Base-by-base conservation (phyloP, 2,888 invertebrate genomes). In the Cenopis cana region DNA sequence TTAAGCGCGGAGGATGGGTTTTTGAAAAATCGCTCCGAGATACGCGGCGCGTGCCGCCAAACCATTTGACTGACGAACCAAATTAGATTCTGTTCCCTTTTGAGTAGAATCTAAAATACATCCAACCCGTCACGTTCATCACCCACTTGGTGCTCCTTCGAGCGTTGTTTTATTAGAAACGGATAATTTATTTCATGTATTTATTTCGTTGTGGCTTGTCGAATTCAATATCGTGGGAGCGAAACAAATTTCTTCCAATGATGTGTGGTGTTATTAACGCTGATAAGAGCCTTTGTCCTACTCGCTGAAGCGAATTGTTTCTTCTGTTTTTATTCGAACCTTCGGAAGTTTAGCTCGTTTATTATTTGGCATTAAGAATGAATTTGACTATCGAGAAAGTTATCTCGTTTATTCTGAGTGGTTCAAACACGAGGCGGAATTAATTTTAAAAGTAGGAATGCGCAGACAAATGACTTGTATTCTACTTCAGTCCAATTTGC, bases 101-200 rank as follows among this genome's bases (percentile, higher is more conserved):
- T 0, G 0, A 41, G 80, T 80, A 87, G 77, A 81, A 80, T 75
- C 68, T 61, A 84, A 74, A 79, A 78, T 17, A 73, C 29, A 59
- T 4, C 8, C 46, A 12, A 67, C 65, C 55, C n/a, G 10, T 60
- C 18, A 3, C 55, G 36, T 67, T 64, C 36, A 56, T 72, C 74
- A 80, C 76, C 73, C 77, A 78, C 76, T 82, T 77, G 77, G 76
- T 81, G 82, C 76, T 84, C 76, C 75, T 77, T 78, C 80, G 76
- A 84, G 84, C 87, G 86, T 86, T 89, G 85, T 89, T 91, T 91
- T 93, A 93, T 93, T 93, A 89, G 88, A 89, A 90, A 86, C 89
- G 89, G 89, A 89, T 91, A 92, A 92, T 91, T 89, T 91, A 91
- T 92, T 91, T 89, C 78, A 85, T 87, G 87, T 90, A 91, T 92